Evolutionary conservation across 2,888 invertebrate genomes (phyloP), one percentile per base, ranked within the genome.

Genomic region (Andrena fulva): DNA sequence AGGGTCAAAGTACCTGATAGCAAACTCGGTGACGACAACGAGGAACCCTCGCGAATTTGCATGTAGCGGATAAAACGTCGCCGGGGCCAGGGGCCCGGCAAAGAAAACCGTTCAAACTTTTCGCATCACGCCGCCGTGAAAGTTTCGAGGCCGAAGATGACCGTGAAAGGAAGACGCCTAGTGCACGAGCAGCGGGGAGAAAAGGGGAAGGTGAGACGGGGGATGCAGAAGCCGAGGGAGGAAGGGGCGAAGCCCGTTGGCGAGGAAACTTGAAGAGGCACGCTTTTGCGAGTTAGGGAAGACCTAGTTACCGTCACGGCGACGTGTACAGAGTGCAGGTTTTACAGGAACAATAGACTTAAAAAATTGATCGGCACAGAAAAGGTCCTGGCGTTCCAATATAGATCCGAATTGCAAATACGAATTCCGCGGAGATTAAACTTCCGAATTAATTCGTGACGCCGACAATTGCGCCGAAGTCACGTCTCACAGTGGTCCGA

Each of bases 81-180:
- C 33, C 60, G 33, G n/a, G n/a, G 52, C 52, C 54, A 59, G 67
- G 67, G 85, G 62, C 60, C 42, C 71, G 54, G 33, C 60, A 29
- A 80, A 77, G 84, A 84, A 83, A 84, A 80, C 73, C 80, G 64
- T 87, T 88, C 81, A 83, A 88, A 88, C 68, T 87, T 87, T 87
- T 84, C 86, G 77, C 81, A 83, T 86, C 87, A 59, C 66, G 56
- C 62, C 64, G 29, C 63, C 56, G 56, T 35, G 66, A 59, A 74
- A 82, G 27, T 75, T 77, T 42, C 59, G 27, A 24, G 24, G 35
- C 24, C 71, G 62, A 75, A 73, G 86, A 70, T 82, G 88, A 83
- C 86, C 86, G 78, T 84, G 86, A 88, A 88, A 86, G 80, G 71
- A 75, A 64, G 78, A n/a, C n/a, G 52, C 69, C 35, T 42, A 33